phyloP scores from a whole-genome alignment of 2,888 invertebrate species.

The Pteria penguin region DNA sequence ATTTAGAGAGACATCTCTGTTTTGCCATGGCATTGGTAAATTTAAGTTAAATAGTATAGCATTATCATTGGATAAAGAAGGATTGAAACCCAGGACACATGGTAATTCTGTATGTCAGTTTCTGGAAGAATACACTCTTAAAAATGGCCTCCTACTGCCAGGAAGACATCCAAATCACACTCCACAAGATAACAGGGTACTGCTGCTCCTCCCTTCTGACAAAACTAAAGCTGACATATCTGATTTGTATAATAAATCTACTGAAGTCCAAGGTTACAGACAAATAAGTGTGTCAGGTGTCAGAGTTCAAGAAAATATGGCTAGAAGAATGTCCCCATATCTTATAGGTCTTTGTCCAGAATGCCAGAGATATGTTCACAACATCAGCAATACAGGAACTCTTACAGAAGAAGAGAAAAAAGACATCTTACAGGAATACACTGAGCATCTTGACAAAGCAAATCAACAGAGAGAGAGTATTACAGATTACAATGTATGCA shows the following conservation, averaged over 20 bases:
- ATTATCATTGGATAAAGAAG: too few species aligned
- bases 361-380: conserved; percentile 38
- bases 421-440: conserved; percentile 20
- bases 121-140: conserved; percentile 3
- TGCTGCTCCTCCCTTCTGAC: too few species aligned
- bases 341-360: conserved; percentile 42
- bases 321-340: too few species aligned
- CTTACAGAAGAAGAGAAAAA: conserved; percentile 36
- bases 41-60: too few species aligned
- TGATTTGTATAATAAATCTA: too few species aligned
- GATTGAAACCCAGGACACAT: too few species aligned
- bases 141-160: conserved; percentile 25
- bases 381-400: conserved; percentile 28
- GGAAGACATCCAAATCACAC: conserved; percentile 8
- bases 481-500: conserved; percentile 20
- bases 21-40: conserved; percentile 13
- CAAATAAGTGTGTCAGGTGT: too few species aligned
- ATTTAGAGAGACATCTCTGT: conserved; percentile 13
- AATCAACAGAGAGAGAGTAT: conserved; percentile 21
- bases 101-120: conserved; percentile 2
- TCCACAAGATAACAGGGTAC: too few species aligned
- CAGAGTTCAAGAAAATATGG: too few species aligned
- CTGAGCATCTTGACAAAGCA: conserved; percentile 22
- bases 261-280: too few species aligned
- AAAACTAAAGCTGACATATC: too few species aligned